phyloP scores from a whole-genome alignment of 2,888 invertebrate genomes.

The Hypolimnas misippus region DNA sequence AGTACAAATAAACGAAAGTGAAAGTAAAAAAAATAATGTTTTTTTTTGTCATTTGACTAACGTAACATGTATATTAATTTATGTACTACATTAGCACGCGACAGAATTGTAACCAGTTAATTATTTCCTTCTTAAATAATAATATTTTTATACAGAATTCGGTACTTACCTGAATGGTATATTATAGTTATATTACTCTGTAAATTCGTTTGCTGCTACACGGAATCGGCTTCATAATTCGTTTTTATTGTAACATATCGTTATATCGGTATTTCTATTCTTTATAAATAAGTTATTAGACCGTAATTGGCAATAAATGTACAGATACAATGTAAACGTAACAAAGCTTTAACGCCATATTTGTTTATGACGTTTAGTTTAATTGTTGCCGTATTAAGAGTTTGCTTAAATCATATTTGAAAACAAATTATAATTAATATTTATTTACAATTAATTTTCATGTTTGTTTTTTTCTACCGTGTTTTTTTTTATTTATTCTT shows the following conservation, averaged over 20 bases:
- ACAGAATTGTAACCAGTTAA: conserved; percentile 6
- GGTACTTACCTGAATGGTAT: conserved; percentile 10
- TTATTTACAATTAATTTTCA: background rate
- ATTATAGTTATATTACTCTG: conserved; percentile 1
- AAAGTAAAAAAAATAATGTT: conserved; percentile 12
- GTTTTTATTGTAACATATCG: conserved; percentile 6
- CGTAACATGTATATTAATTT: background rate
- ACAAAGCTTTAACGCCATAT: conserved; percentile 27
- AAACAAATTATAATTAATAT: background rate
- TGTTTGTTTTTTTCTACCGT: too few relatives aligned
- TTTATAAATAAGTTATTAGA: conserved; percentile 29
- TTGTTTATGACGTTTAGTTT: conserved; percentile 31
- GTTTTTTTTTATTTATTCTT: too few relatives aligned
- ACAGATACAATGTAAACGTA: conserved; percentile 15
- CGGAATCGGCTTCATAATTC: conserved; percentile 21
- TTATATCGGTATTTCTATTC: conserved; percentile 11
- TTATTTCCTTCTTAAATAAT: conserved; percentile 27
- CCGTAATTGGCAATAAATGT: conserved; percentile 21
- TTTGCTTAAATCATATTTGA: background rate
- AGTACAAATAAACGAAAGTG: conserved; percentile 15
- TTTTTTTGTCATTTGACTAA: too few relatives aligned
- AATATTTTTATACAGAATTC: conserved; percentile 25
- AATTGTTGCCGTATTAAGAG: conserved; percentile 18
- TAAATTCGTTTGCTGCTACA: conserved; percentile 1
- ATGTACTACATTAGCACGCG: conserved; percentile 5